Base-by-base conservation (phyloP, 2,113 vertebrate species). In the Macaca mulatta region DNA sequence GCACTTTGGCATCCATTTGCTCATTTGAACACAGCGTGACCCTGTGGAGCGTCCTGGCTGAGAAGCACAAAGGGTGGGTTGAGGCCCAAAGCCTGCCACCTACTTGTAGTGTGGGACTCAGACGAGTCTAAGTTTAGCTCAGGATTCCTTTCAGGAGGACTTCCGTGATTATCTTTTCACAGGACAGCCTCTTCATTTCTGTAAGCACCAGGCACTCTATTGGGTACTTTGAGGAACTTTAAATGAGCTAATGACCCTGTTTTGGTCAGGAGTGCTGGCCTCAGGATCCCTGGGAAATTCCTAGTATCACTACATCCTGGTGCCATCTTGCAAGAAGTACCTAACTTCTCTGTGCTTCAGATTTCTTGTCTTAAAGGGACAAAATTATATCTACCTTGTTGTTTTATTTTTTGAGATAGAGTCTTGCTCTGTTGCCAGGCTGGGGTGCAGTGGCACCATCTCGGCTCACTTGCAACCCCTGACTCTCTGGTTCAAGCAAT, bases 271-370 rank as follows among this genome's bases (percentile, higher is more conserved):
- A 67, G 6, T 43, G 13, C 35, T 59, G 23, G 52, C 70, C 0
- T 88, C 59, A 20, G 23, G 8, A 45, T 35, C 5, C 17, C 35
- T 85, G 25, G 18, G 32, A 90, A 85, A 50, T 38, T 80, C 23
- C 64, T 61, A 20, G 2, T 25, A 20, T 80, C 45, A 32, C 8
- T 25, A 13, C 38, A 43, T 72, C 20, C 45, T 43, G 30, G 4
- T 6, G 25, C 45, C 14, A 35, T 17, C 50, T 82, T 82, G 22
- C 18, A 20, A 74, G 23, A 83, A 84, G 12, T 11, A 86, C 35
- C 55, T 72, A 70, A 78, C 25, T 25, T 50, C 64, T 70, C 45
- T 89, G 25, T 59, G 55, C 16, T 97, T 92, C n/a, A 50, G 11
- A 55, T 81, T 77, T 72, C 10, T 59, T 1, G 30, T 88, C 30